Evolutionary conservation across 1,140 invertebrate genomes (phyloP).

Genomic region (Pygmarrhopalites habei): DNA sequence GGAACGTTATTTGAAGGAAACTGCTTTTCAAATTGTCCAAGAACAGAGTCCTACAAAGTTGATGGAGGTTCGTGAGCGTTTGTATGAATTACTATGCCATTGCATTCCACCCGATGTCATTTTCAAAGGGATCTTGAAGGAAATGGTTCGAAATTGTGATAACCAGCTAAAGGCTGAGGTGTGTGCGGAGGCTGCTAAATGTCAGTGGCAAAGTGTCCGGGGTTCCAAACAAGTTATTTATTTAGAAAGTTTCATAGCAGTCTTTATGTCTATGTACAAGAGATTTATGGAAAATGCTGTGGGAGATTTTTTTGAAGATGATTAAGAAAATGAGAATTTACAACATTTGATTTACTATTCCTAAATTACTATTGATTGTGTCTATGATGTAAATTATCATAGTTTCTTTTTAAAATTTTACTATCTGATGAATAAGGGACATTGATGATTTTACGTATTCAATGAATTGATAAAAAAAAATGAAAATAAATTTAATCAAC

Average conservation of each 20-base stretch:
- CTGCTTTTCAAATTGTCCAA: constrained; percentile 75
- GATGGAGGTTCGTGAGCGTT: constrained; percentile 70
- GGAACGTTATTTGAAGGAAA: constrained; percentile 80
- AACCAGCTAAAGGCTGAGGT: constrained; percentile 78
- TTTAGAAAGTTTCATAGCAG: constrained; percentile 91
- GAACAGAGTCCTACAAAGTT: constrained; percentile 82
- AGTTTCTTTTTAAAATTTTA: background rate
- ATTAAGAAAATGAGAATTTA: too few relatives aligned
- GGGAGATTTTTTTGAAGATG: constrained; percentile 25
- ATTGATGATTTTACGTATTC: too few relatives aligned
- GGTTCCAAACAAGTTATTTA: constrained; percentile 95
- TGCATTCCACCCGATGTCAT: constrained; percentile 90
- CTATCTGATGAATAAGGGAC: too few relatives aligned
- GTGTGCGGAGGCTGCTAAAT: constrained; percentile 72
- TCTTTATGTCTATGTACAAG: constrained; percentile 92
- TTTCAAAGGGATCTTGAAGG: constrained; percentile 78
- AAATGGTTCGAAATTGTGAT: constrained; percentile 83
- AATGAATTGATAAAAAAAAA: too few relatives aligned
- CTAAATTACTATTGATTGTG: too few relatives aligned
- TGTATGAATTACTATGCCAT: constrained; percentile 91
- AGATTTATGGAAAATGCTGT: constrained; percentile 62
- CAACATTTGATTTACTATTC: too few relatives aligned
- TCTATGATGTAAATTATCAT: background rate
- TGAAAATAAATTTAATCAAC: too few relatives aligned
- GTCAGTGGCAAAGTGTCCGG: constrained; percentile 80